phyloP scores from a whole-genome alignment of 2,113 vertebrate species.

The Sinosuthora webbiana region DNA sequence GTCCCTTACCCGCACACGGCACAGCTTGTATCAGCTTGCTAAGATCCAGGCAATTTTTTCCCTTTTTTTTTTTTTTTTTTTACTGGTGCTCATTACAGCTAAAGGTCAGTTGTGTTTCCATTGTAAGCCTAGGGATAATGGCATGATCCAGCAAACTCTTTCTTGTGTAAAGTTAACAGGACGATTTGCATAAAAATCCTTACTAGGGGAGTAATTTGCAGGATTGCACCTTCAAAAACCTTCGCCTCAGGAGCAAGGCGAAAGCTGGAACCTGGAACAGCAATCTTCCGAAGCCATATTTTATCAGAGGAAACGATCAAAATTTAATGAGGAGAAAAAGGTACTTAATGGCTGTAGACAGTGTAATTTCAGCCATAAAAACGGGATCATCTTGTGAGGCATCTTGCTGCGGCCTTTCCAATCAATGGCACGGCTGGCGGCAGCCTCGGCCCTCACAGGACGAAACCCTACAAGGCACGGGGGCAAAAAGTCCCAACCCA shows the following conservation, averaged over 20 bases:
- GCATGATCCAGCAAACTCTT: constrained; percentile 49
- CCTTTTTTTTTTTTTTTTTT: constrained; percentile 47
- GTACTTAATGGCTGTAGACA: constrained; percentile 16
- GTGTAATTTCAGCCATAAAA: constrained; percentile 43
- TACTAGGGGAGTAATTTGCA: constrained; percentile 38
- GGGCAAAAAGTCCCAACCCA: not conserved
- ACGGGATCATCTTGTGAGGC: not conserved
- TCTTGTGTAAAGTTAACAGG: constrained; percentile 53
- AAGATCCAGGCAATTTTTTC: constrained; percentile 52
- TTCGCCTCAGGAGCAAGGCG: not conserved
- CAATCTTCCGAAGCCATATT: constrained; percentile 39
- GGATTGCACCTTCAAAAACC: constrained; percentile 27
- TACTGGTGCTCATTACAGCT: constrained; percentile 44
- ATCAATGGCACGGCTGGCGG: not conserved
- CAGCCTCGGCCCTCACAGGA: not conserved
- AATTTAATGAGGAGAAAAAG: constrained; percentile 50
- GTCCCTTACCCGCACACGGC: not conserved
- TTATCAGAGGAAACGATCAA: constrained; percentile 47
- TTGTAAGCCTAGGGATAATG: constrained; percentile 46
- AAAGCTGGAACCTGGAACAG: constrained; percentile 12
- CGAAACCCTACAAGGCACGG: fast-evolving
- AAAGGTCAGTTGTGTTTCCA: constrained; percentile 68
- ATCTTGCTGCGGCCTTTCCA: not conserved
- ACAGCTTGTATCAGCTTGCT: constrained; percentile 4
- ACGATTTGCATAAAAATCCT: constrained; percentile 52